Evolutionary conservation across 2,797 vertebrate genomes (phyloP).

Genomic region (Emys orbicularis): DNA sequence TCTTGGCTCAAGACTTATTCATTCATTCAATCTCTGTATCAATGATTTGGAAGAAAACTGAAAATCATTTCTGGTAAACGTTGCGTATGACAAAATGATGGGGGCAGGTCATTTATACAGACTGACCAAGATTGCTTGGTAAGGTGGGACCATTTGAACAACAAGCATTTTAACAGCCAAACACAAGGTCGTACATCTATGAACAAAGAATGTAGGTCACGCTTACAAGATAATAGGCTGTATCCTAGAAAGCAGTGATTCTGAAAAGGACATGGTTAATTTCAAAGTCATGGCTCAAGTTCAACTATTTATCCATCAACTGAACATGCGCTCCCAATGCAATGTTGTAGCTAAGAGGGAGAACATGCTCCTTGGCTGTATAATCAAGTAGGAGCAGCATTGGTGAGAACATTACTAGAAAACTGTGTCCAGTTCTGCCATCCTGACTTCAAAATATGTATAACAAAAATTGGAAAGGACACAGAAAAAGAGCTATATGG

Average conservation of each 20-base stretch:
- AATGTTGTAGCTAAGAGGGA: not conserved
- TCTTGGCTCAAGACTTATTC: not conserved
- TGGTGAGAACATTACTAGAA: not conserved
- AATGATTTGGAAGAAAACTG: accelerated
- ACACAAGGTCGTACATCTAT: not conserved
- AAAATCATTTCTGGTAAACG: not conserved
- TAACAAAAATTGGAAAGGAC: not conserved
- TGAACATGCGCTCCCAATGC: not conserved
- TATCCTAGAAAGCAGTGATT: slow-evolving; percentile 8
- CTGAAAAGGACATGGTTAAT: not conserved
- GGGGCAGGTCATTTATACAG: not conserved
- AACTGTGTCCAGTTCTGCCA: not conserved
- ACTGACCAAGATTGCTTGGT: not conserved
- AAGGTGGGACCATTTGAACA: not conserved
- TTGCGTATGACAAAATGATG: not conserved
- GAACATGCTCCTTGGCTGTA: slow-evolving; percentile 7
- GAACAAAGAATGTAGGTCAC: not conserved
- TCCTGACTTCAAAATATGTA: not conserved
- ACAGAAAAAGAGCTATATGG: not conserved
- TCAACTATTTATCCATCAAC: slow-evolving; percentile 21
- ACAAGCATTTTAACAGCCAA: not conserved
- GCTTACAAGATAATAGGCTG: not conserved
- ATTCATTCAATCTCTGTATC: not conserved
- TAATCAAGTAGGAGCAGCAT: not conserved
- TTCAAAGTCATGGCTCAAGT: not conserved